These are phyloP conservation scores for Pogonophryne albipinna DNA, from an alignment of 2,797 vertebrate genomes.

Conservation along the genomic window DNA sequence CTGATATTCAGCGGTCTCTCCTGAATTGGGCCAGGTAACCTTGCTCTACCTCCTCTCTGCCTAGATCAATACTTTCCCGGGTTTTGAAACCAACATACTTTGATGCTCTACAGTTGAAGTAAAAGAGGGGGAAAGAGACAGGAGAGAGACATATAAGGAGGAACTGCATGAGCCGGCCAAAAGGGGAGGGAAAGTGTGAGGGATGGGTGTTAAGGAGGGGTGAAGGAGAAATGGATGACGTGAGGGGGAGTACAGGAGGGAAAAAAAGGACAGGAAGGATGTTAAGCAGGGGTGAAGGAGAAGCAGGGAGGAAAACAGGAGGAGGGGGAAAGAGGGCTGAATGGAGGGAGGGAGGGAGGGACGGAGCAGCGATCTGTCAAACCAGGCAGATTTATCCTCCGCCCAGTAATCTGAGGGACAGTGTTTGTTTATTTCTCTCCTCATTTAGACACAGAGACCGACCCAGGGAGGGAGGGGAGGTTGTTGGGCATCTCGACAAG, in stretches of 20 bases:
- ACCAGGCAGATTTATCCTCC: slow-evolving; percentile 74
- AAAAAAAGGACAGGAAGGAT: slow-evolving; percentile 70
- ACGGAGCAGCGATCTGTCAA: slow-evolving; percentile 75
- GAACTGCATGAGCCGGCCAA: slow-evolving; percentile 50
- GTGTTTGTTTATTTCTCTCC: slow-evolving; percentile 81
- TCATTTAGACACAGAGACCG: slow-evolving; percentile 76
- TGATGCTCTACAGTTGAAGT: slow-evolving; percentile 69
- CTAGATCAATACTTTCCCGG: slow-evolving; percentile 81
- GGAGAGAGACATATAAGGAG: slow-evolving; percentile 68
- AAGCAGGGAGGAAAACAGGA: slow-evolving; percentile 51
- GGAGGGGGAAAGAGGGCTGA: slow-evolving; percentile 40
- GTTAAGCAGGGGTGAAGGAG: slow-evolving; percentile 76
- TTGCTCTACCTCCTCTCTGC: slow-evolving; percentile 64
- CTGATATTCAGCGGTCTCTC: slow-evolving; percentile 61
- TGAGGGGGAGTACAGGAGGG: slow-evolving; percentile 58
- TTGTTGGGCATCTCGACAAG: slow-evolving; percentile 64
- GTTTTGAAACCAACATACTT: slow-evolving; percentile 77
- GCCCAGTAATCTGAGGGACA: slow-evolving; percentile 82
- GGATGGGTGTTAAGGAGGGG: slow-evolving; percentile 75
- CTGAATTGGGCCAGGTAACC: slow-evolving; percentile 74
- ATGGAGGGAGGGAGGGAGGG: slow-evolving; percentile 48
- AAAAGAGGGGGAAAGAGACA: slow-evolving; percentile 59
- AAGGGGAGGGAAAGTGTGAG: slow-evolving; percentile 64
- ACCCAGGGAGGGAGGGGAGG: slow-evolving; percentile 61
- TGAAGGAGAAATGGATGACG: slow-evolving; percentile 69